A percentile compares a stretch with the other conserved stretches of the same genome.
These are phyloP conservation scores for Cercopithecus mona DNA, from an alignment of 2,113 vertebrate species.

Conservation along the genomic window DNA sequence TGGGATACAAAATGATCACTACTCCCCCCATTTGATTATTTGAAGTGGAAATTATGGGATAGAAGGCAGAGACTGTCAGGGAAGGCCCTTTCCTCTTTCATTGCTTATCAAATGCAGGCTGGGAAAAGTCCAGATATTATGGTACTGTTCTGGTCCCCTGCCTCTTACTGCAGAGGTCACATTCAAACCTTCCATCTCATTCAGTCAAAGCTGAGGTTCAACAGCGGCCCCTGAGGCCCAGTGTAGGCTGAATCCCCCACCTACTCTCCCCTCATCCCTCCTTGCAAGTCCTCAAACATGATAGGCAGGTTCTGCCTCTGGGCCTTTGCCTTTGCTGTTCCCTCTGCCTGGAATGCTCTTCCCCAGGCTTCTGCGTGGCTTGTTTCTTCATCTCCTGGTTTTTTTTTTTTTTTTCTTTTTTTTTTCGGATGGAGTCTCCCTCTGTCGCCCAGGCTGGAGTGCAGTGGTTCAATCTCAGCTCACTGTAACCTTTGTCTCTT, in stretches of 20 bases:
- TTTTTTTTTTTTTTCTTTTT: background rate
- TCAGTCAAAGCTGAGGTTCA: background rate
- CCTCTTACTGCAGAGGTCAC: background rate
- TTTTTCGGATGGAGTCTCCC: too few species aligned
- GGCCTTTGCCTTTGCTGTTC: background rate
- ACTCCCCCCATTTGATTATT: background rate
- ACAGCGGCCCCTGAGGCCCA: rapidly evolving
- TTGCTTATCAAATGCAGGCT: background rate
- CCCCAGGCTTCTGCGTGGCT: background rate
- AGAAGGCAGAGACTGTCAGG: background rate
- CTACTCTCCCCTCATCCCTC: background rate
- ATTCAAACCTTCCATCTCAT: background rate
- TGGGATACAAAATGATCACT: background rate
- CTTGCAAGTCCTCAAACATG: background rate
- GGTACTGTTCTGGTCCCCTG: background rate
- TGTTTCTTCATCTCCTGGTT: background rate
- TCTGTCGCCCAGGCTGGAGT: too few species aligned
- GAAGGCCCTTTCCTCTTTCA: background rate
- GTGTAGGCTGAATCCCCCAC: background rate
- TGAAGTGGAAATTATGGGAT: background rate
- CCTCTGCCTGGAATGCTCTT: background rate
- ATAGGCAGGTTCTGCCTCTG: background rate
- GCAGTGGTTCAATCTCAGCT: too few species aligned
- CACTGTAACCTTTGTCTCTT: too few species aligned
- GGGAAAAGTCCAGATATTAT: background rate